Conservation (phyloP, 2,888 invertebrate genomes). For the Scaptomyza cyrtandrae region DNA sequence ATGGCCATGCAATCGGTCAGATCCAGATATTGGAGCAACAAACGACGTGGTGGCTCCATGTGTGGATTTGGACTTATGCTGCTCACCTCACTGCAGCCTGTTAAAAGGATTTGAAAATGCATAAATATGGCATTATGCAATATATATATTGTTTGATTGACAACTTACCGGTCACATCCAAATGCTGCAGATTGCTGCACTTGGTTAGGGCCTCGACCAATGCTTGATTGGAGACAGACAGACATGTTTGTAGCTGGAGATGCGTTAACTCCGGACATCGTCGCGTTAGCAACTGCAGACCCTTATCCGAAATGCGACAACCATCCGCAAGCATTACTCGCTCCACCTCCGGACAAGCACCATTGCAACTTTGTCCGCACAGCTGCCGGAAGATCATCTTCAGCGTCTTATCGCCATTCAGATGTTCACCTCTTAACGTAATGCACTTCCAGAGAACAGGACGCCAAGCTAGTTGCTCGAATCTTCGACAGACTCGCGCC, state of each 20-base stretch:
- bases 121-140: too few relatives aligned
- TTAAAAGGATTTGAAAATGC: neutral
- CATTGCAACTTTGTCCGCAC: slow-evolving; percentile 88
- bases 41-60: slow-evolving; percentile 87
- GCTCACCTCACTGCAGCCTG: slow-evolving; percentile 91
- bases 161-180: slow-evolving; percentile 91
- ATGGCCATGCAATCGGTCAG: slow-evolving; percentile 94
- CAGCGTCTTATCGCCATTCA: slow-evolving; percentile 88
- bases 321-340: slow-evolving; percentile 89
- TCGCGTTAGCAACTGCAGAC: slow-evolving; percentile 90
- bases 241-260: slow-evolving; percentile 91
- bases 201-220: slow-evolving; percentile 91
- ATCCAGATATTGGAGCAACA: slow-evolving; percentile 94
- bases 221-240: slow-evolving; percentile 90
- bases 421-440: slow-evolving; percentile 86
- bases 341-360: slow-evolving; percentile 89
- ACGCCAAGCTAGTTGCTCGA: slow-evolving; percentile 91
- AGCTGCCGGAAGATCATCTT: slow-evolving; percentile 88
- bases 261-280: slow-evolving; percentile 93
- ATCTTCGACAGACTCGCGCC: slow-evolving; percentile 90
- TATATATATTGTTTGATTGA: too few relatives aligned
- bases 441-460: slow-evolving; percentile 90
- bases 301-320: slow-evolving; percentile 90
- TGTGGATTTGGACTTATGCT: slow-evolving; percentile 90
- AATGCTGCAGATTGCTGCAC: slow-evolving; percentile 92